Percentiles rank a stretch among this genome's conserved stretches.
phyloP scores from a whole-genome alignment of 2,113 vertebrate genomes.

The Aegithalos caudatus region DNA sequence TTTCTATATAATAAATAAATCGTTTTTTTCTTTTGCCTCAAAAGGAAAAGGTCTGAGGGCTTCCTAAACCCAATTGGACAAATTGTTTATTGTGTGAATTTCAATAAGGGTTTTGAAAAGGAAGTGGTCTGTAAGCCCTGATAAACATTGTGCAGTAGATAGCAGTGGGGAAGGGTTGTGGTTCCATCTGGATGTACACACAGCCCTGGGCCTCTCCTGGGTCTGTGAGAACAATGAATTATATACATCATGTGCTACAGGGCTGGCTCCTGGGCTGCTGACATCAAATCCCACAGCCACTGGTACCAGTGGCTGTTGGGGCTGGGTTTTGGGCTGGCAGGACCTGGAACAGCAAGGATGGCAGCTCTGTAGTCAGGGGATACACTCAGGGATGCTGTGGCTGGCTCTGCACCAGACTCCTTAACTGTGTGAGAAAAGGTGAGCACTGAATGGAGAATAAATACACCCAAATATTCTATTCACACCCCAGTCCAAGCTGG shows the following conservation, averaged over 20 bases:
- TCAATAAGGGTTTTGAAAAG: slow-evolving; percentile 64
- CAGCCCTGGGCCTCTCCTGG: not conserved
- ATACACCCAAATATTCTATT: not conserved
- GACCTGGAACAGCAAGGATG: not conserved
- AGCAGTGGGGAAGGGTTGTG: slow-evolving; percentile 32
- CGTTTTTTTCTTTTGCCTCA: slow-evolving; percentile 2
- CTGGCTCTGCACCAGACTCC: not conserved
- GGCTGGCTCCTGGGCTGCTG: not conserved
- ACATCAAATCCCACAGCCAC: not conserved
- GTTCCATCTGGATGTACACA: slow-evolving; percentile 38
- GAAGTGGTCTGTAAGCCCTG: slow-evolving; percentile 67
- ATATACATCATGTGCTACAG: not conserved
- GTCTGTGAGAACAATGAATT: not conserved
- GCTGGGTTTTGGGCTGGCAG: not conserved
- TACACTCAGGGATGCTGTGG: not conserved
- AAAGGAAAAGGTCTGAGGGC: slow-evolving; percentile 53
- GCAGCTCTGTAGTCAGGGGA: not conserved
- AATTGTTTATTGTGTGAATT: slow-evolving; percentile 69
- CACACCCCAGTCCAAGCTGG: not conserved
- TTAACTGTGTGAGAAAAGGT: not conserved
- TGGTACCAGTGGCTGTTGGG: fast-evolving
- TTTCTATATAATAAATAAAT: slow-evolving; percentile 15
- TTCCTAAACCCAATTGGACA: slow-evolving; percentile 55
- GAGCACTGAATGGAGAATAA: not conserved
- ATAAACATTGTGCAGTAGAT: slow-evolving; percentile 56